phyloP scores from a whole-genome alignment of 2,113 vertebrate genomes.

The Fulica atra region DNA sequence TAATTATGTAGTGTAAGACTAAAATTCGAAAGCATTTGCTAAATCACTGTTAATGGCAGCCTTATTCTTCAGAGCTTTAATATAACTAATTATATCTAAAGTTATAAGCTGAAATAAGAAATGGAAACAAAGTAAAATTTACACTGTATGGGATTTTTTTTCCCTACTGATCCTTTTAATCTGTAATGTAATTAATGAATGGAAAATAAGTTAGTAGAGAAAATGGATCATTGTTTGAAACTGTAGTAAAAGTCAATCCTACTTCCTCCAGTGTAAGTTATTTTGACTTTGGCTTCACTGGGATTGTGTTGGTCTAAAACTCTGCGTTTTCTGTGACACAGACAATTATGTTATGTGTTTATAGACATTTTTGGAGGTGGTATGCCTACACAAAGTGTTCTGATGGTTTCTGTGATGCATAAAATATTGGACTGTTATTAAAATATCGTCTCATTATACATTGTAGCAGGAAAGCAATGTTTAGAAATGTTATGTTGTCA shows the following conservation, averaged over 20 bases:
- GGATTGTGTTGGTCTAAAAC: background rate
- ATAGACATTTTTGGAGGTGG: background rate
- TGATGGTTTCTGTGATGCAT: background rate
- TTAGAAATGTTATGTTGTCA: background rate
- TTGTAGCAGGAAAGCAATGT: background rate
- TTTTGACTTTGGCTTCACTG: background rate
- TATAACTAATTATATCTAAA: conserved; percentile 44
- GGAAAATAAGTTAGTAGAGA: conserved; percentile 1
- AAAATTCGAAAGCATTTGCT: conserved; percentile 57
- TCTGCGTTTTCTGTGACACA: background rate
- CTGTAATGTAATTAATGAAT: conserved; percentile 60
- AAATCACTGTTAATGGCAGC: conserved; percentile 16
- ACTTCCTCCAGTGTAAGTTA: background rate
- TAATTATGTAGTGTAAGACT: conserved; percentile 64
- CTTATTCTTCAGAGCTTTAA: conserved; percentile 48
- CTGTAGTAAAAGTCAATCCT: background rate
- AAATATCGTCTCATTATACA: background rate
- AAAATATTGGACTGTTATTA: background rate
- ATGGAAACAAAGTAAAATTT: background rate
- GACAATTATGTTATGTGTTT: background rate
- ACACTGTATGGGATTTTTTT: background rate
- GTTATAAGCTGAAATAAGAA: conserved; percentile 37
- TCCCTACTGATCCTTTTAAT: conserved; percentile 46
- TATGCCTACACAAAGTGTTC: background rate
- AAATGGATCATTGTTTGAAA: background rate